Conservation (phyloP, 2,888 invertebrate genomes). For the Idaea straminata region DNA sequence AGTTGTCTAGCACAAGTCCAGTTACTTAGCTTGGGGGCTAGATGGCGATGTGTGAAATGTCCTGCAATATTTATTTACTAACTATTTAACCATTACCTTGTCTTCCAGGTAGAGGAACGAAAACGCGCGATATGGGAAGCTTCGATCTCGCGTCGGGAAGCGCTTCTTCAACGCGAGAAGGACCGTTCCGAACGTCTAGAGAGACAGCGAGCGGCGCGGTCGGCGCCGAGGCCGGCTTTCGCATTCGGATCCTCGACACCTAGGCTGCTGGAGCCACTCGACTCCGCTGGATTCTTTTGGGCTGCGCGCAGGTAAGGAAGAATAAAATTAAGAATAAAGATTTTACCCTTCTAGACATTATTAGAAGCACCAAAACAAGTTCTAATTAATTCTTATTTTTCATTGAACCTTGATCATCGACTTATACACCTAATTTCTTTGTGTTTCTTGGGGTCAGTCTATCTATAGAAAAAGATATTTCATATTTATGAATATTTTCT, state of each 20-base stretch:
- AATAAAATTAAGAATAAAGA: background rate
- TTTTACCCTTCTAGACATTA: too few relatives aligned
- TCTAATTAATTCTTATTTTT: too few relatives aligned
- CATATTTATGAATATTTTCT: slow-evolving; percentile 4
- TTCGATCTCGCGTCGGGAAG: slow-evolving; percentile 91
- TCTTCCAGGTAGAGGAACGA: slow-evolving; percentile 88
- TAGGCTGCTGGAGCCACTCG: slow-evolving; percentile 90
- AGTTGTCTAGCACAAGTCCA: too few relatives aligned
- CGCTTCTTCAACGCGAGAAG: slow-evolving; percentile 91
- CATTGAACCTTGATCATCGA: background rate
- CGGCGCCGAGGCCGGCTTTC: slow-evolving; percentile 83
- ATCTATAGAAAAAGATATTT: background rate
- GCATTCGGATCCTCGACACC: slow-evolving; percentile 96
- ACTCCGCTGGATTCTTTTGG: slow-evolving; percentile 90
- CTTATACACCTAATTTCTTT: background rate
- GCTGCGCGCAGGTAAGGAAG: slow-evolving; percentile 85
- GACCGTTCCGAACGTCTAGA: slow-evolving; percentile 91
- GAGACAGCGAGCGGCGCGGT: slow-evolving; percentile 88
- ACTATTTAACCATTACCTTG: slow-evolving; percentile 2
- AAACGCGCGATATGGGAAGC: slow-evolving; percentile 94
- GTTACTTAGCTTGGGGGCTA: too few relatives aligned
- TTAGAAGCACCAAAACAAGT: too few relatives aligned
- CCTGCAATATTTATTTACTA: too few relatives aligned
- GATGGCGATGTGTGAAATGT: too few relatives aligned
- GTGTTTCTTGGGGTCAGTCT: too few relatives aligned